Evolutionary conservation across 2,113 vertebrate species (phyloP).

Genomic region (Microtus richardsoni): DNA sequence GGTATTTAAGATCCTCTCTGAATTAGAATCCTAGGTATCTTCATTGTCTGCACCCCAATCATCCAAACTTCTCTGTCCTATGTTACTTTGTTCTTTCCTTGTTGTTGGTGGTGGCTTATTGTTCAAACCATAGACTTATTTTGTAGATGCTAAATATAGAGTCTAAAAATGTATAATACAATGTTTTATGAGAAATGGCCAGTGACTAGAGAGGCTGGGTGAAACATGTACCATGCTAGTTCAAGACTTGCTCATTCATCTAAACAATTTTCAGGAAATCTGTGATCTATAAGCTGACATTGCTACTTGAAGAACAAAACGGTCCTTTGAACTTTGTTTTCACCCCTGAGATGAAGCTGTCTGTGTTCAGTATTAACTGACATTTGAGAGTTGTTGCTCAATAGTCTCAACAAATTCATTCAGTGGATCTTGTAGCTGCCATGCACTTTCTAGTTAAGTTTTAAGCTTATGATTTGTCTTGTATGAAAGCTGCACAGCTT

Average conservation of each 20-base stretch:
- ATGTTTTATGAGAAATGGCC: slow-evolving; percentile 3
- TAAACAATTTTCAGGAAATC: background rate
- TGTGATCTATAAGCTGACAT: background rate
- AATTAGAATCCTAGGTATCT: background rate
- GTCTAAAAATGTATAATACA: background rate
- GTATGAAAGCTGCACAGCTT: background rate
- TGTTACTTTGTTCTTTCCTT: background rate
- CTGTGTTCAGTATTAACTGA: background rate
- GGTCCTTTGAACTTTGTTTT: slow-evolving; percentile 30
- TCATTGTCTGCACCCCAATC: background rate
- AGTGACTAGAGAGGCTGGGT: background rate
- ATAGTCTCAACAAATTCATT: slow-evolving; percentile 17
- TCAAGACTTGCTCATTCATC: background rate
- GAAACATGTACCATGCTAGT: background rate
- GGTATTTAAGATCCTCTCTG: background rate
- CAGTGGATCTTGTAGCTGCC: background rate
- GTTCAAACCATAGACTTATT: slow-evolving; percentile 26
- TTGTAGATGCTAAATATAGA: slow-evolving; percentile 17
- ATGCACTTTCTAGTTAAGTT: background rate
- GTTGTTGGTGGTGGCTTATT: background rate
- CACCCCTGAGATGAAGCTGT: background rate
- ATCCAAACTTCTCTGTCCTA: background rate
- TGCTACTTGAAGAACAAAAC: background rate
- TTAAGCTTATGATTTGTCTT: slow-evolving; percentile 18
- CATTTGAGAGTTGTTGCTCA: background rate